Evolutionary conservation across 2,888 invertebrate species (phyloP).

Genomic region (Diloba caeruleocephala): DNA sequence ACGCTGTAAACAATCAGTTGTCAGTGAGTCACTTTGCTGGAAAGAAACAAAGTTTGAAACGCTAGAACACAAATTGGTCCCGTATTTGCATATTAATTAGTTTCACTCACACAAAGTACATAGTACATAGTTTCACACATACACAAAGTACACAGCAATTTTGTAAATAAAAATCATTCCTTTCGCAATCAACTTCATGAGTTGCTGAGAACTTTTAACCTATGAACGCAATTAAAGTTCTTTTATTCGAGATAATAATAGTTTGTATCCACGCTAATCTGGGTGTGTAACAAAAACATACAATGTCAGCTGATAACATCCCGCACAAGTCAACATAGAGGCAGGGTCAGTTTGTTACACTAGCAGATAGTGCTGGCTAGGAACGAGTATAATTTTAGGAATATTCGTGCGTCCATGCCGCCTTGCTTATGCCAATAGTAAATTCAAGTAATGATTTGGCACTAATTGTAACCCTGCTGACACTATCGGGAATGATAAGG

Average conservation of each 20-base stretch:
- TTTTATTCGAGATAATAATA: neutral
- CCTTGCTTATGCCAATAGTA: constrained; percentile 12
- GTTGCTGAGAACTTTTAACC: too few species aligned
- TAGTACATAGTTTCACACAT: too few species aligned
- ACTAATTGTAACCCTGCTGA: constrained; percentile 11
- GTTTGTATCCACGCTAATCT: neutral
- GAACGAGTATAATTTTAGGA: constrained; percentile 3
- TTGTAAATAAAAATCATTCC: constrained; percentile 4
- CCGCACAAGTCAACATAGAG: neutral
- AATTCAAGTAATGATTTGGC: constrained; percentile 30
- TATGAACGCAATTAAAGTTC: neutral
- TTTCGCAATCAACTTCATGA: too few species aligned
- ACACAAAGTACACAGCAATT: neutral
- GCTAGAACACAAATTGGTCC: constrained; percentile 16
- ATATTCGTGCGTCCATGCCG: neutral
- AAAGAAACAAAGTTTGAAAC: too few species aligned
- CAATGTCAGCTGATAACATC: constrained; percentile 14
- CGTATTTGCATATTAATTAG: constrained; percentile 20
- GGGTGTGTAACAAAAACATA: constrained; percentile 9
- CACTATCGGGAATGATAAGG: constrained; percentile 7
- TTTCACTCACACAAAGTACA: too few species aligned
- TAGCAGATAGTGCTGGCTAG: constrained; percentile 7
- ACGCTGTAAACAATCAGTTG: too few species aligned
- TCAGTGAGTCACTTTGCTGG: neutral
- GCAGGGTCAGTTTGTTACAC: constrained; percentile 14